Evolutionary conservation across 2,888 invertebrate species (phyloP), one percentile per base, ranked within the genome.

Genomic region (Heliconius cydno): DNA sequence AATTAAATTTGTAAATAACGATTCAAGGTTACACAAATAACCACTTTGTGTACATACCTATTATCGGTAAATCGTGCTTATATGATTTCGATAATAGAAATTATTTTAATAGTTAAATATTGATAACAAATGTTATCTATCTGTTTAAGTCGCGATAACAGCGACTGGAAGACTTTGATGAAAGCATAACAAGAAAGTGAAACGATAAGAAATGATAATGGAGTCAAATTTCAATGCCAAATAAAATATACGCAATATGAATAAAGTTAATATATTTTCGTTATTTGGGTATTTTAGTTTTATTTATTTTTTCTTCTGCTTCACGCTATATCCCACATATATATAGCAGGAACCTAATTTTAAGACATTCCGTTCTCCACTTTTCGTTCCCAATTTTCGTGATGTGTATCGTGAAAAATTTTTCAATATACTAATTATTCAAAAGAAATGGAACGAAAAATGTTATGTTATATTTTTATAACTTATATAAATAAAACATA

Each of bases 151-250:
- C 12, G 3, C 12, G 73, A 60, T 73, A 73, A 73, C 34, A 60
- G 22, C 38, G 38, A n/a, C 13, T 72, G 30, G 6, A 72, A 30
- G 57, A 30, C 30, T 72, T 72, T 60, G 57, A 73, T 15, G 57
- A 73, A 73, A 73, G 34, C 73, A n/a, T 73, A 73, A 34, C 73
- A 60, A 73, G 60, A 73, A 73, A 73, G 60, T 60, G 25, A 34
- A 28, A 3, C 7, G 73, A 60, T 73, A 60, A 73, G 34, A 73
- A 34, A 60, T 57, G 73, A 73, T 73, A 73, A 60, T 13, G 2
- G 57, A 73, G 57, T 73, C 34, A 60, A 57, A 34, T 73, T 57
- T 73, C 73, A 73, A 57, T 60, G 73, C 73, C 60, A 57, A 57
- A 57, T 60, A 13, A 60, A 60, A n/a, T 60, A 6, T 15, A 15